phyloP scores from a whole-genome alignment of 2,888 invertebrate genomes.

The Apamea monoglypha region DNA sequence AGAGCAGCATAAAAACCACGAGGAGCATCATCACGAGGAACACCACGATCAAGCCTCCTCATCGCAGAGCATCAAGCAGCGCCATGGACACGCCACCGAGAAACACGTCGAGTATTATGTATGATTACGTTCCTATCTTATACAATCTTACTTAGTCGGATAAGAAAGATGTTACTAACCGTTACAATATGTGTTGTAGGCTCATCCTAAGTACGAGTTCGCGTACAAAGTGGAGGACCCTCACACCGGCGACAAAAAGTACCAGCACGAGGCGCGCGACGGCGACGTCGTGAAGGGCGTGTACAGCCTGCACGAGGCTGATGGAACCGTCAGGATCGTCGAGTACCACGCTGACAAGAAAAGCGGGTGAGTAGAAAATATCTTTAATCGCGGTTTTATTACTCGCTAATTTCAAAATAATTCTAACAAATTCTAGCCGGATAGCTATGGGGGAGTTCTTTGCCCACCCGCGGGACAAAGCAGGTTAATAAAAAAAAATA shows the following conservation, averaged over 20 bases:
- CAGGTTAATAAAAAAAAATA: background rate
- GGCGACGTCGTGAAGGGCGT: slow-evolving; percentile 90
- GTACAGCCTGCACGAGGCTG: slow-evolving; percentile 85
- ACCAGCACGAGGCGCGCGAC: slow-evolving; percentile 85
- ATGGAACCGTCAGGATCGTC: slow-evolving; percentile 78
- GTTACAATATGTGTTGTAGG: slow-evolving; percentile 45
- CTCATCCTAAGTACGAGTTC: slow-evolving; percentile 85
- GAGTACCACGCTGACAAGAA: slow-evolving; percentile 78
- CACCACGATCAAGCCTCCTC: slow-evolving; percentile 30
- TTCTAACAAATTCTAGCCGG: too few species aligned
- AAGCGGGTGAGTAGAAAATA: slow-evolving; percentile 58
- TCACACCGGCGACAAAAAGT: slow-evolving; percentile 88
- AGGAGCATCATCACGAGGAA: slow-evolving; percentile 22
- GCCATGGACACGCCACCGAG: slow-evolving; percentile 52
- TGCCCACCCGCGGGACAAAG: too few species aligned
- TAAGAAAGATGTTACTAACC: background rate
- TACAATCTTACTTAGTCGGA: background rate
- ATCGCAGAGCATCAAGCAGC: slow-evolving; percentile 32
- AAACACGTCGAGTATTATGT: slow-evolving; percentile 69
- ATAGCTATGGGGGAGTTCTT: background rate
- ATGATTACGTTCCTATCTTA: slow-evolving; percentile 15
- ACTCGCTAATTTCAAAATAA: background rate
- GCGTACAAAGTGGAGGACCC: slow-evolving; percentile 86
- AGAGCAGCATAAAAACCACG: slow-evolving; percentile 24
- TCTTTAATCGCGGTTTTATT: background rate